phyloP scores from a whole-genome alignment of 2,888 invertebrate species.

The Nebria salina region DNA sequence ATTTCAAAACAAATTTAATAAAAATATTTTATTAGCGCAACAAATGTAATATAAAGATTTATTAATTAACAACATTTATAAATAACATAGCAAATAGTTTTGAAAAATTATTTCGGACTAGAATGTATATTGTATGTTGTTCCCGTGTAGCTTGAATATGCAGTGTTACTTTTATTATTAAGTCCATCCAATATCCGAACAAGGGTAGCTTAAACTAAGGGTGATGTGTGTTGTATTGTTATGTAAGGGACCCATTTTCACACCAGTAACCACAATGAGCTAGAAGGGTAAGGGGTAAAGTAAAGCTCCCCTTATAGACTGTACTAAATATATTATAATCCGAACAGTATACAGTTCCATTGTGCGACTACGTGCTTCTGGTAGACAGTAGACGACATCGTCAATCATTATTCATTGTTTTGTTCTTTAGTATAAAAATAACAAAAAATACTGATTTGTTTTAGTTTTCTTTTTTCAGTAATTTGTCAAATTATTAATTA shows the following conservation, averaged over 20 bases:
- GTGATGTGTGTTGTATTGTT: constrained; percentile 1
- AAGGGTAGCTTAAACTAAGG: background rate
- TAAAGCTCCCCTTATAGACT: constrained; percentile 47
- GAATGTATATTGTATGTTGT: background rate
- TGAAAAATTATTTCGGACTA: too few relatives aligned
- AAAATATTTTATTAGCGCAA: too few relatives aligned
- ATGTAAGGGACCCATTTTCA: constrained; percentile 59
- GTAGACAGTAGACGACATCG: background rate
- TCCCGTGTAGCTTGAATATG: background rate
- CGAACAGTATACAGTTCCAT: constrained; percentile 25
- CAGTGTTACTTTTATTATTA: background rate
- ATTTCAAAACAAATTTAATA: too few relatives aligned
- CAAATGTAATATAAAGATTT: too few relatives aligned
- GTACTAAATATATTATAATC: constrained; percentile 45
- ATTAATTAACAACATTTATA: too few relatives aligned
- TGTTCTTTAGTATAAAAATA: background rate
- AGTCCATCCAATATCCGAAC: background rate
- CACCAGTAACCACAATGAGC: constrained; percentile 64
- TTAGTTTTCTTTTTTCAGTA: background rate
- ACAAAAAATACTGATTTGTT: background rate
- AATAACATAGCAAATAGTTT: too few relatives aligned
- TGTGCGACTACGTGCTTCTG: constrained; percentile 23
- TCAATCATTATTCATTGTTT: background rate
- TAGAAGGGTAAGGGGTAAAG: constrained; percentile 59
- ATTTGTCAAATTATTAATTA: too few relatives aligned